phyloP scores from a whole-genome alignment of 1,140 invertebrate species.

The Pachyrhynchus sulphureomaculatus region DNA sequence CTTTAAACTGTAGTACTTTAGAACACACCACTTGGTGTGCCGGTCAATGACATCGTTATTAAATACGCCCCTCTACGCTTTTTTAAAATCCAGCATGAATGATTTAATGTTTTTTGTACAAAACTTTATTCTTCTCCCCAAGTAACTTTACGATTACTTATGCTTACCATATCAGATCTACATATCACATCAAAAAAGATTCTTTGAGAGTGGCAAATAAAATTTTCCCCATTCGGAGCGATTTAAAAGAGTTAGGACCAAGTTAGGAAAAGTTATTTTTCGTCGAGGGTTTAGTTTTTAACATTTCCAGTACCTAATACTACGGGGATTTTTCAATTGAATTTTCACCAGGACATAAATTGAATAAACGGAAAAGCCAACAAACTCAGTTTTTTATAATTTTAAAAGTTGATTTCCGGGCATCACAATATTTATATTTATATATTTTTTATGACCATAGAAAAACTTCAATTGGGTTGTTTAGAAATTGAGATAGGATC shows the following conservation, averaged over 20 bases:
- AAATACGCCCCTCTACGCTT: too few species aligned
- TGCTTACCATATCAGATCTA: slow-evolving; percentile 1
- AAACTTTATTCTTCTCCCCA: too few species aligned
- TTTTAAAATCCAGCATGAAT: too few species aligned
- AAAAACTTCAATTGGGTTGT: too few species aligned
- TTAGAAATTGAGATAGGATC: too few species aligned
- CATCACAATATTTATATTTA: too few species aligned
- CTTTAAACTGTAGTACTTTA: too few species aligned
- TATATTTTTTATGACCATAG: too few species aligned
- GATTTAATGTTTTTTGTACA: too few species aligned
- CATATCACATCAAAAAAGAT: slow-evolving; percentile 17
- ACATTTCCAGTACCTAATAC: slow-evolving; percentile 17
- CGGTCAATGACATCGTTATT: too few species aligned
- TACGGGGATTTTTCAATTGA: slow-evolving; percentile 20
- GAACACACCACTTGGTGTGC: too few species aligned
- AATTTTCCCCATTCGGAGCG: slow-evolving; percentile 13
- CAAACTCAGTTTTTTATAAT: neutral
- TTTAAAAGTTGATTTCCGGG: too few species aligned
- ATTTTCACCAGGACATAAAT: neutral
- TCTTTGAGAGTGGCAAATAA: slow-evolving; percentile 17
- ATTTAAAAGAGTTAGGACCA: slow-evolving; percentile 21
- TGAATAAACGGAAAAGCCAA: neutral
- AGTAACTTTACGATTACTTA: neutral
- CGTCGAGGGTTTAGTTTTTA: slow-evolving; percentile 20
- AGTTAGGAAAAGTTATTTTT: slow-evolving; percentile 18